Evolutionary conservation across 2,888 invertebrate genomes (phyloP), one percentile per base, ranked within the genome.

Genomic region (Ophioninae sp.): DNA sequence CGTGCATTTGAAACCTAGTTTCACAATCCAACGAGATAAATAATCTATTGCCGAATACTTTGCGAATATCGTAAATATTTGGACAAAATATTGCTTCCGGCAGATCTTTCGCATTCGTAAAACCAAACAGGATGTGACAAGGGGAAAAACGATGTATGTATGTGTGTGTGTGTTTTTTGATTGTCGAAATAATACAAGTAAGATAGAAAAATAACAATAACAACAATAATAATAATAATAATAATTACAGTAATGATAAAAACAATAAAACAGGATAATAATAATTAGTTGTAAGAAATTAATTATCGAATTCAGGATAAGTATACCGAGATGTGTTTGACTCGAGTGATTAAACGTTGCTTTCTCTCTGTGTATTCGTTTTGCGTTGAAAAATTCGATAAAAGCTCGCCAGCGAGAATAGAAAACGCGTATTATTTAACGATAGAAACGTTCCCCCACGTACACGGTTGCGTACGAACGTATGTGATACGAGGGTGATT

Each of bases 161-260:
- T n/a, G n/a, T n/a, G n/a, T n/a, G n/a, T n/a, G n/a, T n/a, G 81
- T 86, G 85, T 85, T 86, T 86, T 87, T 86, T 85, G 78, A 84
- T 81, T 86, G 86, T 69, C 81, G 56, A 67, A 44, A 59, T 39
- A 67, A 76, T 56, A 59, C 62, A 8, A 37, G 37, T 65, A 75
- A 75, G n/a, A 64, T 44, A 20, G n/a, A n/a, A n/a, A n/a, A n/a
- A n/a, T n/a, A n/a, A n/a, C n/a, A n/a, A n/a, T n/a, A n/a, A n/a
- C n/a, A 67, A 68, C 37, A 64, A 75, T 59, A 56, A 68, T 0
- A 61, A 72, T 69, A 82, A 61, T 70, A 62, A 62, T 37, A 70
- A 75, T 44, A 65, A 73, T 21, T 20, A 50, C 56, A 75, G 65
- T 30, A 64, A 50, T 62, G 67, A 68, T 65, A 65, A 79, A 50